These are phyloP conservation scores for Gambusia holbrooki DNA, from an alignment of 2,113 vertebrate species.

Conservation along the genomic window DNA sequence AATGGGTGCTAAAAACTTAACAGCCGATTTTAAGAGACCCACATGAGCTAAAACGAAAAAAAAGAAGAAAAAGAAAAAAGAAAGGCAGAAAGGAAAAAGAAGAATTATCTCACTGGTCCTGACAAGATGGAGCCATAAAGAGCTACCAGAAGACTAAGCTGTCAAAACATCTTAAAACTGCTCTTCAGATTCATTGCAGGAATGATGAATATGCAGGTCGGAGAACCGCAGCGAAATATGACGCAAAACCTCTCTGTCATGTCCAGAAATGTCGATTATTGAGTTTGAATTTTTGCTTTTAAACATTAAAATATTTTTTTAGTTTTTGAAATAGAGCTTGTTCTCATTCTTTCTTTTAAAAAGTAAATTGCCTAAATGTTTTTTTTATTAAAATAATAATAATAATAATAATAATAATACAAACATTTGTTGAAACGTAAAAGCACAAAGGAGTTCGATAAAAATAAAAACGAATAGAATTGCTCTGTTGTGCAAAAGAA, in stretches of 20 bases:
- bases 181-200: slow-evolving; percentile 8
- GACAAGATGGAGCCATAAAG: slow-evolving; percentile 38
- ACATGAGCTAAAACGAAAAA: slow-evolving; percentile 1
- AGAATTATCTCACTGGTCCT: slow-evolving; percentile 31
- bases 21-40: slow-evolving; percentile 24
- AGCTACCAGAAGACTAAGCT: slow-evolving; percentile 26
- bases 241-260: background rate
- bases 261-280: background rate
- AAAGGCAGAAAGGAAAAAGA: background rate
- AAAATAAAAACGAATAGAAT: background rate
- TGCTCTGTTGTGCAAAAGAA: background rate
- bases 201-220: slow-evolving; percentile 15
- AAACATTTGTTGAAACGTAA: background rate
- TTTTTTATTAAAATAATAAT: too few species aligned
- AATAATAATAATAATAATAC: too few species aligned
- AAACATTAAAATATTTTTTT: background rate
- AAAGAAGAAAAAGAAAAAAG: background rate
- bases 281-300: background rate
- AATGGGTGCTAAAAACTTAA: slow-evolving; percentile 49
- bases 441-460: background rate
- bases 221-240: background rate
- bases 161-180: slow-evolving; percentile 49
- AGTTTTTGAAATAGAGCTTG: background rate
- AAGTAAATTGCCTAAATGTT: too few species aligned
- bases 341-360: background rate